phyloP scores from a whole-genome alignment of 2,113 vertebrate species.

The Oxyruncus cristatus region DNA sequence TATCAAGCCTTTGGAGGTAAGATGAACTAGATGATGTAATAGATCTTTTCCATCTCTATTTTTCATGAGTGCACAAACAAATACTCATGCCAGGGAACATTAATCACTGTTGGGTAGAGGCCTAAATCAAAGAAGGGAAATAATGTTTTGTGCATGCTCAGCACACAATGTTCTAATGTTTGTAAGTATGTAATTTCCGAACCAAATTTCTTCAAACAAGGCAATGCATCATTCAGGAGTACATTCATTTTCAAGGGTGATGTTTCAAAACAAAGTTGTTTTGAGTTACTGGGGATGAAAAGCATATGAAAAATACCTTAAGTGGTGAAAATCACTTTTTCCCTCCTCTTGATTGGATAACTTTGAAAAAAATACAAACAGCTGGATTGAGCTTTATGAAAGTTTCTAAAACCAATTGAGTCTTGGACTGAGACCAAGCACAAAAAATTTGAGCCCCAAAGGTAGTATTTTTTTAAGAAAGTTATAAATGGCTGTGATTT shows the following conservation, averaged over 20 bases:
- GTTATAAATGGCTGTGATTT: slow-evolving; percentile 23
- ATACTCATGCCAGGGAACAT: slow-evolving; percentile 13
- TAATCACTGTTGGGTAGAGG: slow-evolving; percentile 14
- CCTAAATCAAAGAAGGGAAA: slow-evolving; percentile 32
- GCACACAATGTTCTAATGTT: slow-evolving; percentile 36
- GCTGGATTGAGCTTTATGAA: neutral
- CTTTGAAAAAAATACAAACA: neutral
- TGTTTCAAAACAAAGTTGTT: slow-evolving; percentile 41
- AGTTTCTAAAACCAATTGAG: slow-evolving; percentile 5
- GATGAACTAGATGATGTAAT: neutral
- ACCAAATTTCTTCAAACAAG: slow-evolving; percentile 49
- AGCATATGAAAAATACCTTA: neutral
- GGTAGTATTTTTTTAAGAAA: neutral
- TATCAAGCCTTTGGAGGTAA: neutral
- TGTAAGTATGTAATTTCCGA: slow-evolving; percentile 54
- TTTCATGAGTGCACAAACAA: slow-evolving; percentile 17
- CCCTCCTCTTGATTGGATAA: neutral
- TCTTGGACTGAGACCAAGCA: neutral
- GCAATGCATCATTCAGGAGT: slow-evolving; percentile 20
- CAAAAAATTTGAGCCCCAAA: neutral
- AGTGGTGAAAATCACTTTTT: neutral
- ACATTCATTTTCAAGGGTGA: neutral
- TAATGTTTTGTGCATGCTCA: slow-evolving; percentile 26
- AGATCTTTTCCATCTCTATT: slow-evolving; percentile 26
- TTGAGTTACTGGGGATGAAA: neutral